phyloP scores from a whole-genome alignment of 2,888 invertebrate species.

The Horisme vitalbata region DNA sequence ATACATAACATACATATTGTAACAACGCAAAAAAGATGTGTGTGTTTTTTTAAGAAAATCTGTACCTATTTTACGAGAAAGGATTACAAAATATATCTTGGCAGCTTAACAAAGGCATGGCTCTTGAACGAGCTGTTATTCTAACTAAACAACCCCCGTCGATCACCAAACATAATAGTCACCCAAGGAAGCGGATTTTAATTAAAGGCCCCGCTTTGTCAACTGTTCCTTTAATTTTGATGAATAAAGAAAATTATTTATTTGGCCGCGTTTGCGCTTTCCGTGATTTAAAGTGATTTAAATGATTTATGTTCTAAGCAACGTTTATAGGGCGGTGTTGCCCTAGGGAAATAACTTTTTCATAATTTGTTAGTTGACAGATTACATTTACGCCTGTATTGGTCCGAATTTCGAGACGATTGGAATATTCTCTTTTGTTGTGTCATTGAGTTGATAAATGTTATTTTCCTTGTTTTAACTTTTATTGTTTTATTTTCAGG shows the following conservation, averaged over 20 bases:
- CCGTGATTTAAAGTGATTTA: slow-evolving; percentile 65
- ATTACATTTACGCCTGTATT: slow-evolving; percentile 49
- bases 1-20: too few species aligned
- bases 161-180: slow-evolving; percentile 58
- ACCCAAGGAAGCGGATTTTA: slow-evolving; percentile 67
- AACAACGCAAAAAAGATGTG: too few species aligned
- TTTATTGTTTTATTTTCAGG: slow-evolving; percentile 39
- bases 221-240: slow-evolving; percentile 80
- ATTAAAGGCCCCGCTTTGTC: slow-evolving; percentile 76
- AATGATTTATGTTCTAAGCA: slow-evolving; percentile 19
- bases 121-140: slow-evolving; percentile 13
- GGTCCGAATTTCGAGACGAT: slow-evolving; percentile 22
- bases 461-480: not conserved
- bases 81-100: slow-evolving; percentile 9
- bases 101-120: slow-evolving; percentile 12
- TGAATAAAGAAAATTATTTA: slow-evolving; percentile 81
- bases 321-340: slow-evolving; percentile 14
- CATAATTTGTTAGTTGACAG: slow-evolving; percentile 59
- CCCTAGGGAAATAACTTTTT: slow-evolving; percentile 65
- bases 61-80: not conserved
- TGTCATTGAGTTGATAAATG: too few species aligned
- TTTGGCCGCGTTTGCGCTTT: slow-evolving; percentile 72
- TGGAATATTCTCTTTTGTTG: not conserved
- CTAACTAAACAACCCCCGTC: slow-evolving; percentile 27
- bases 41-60: not conserved